These are phyloP conservation scores for Belgica antarctica DNA, from an alignment of 2,888 invertebrate genomes.

Conservation along the genomic window DNA sequence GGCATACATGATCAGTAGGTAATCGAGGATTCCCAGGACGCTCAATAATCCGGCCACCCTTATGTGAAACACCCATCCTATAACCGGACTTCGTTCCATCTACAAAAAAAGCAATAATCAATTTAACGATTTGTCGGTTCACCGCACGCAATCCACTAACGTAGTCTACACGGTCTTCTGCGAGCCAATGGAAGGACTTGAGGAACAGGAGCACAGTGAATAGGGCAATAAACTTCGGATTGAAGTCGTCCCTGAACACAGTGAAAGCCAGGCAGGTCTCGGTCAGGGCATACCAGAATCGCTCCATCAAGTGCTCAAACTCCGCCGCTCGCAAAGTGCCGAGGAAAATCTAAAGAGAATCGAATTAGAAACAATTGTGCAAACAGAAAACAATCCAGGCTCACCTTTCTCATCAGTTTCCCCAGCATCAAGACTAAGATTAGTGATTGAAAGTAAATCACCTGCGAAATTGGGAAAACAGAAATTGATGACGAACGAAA, in stretches of 20 bases:
- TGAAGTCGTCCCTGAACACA: slow-evolving; percentile 97
- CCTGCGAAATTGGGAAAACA: slow-evolving; percentile 62
- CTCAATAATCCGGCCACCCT: slow-evolving; percentile 81
- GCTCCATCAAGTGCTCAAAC: slow-evolving; percentile 96
- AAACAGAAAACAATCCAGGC: not conserved
- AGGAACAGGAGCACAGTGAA: slow-evolving; percentile 94
- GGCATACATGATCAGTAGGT: slow-evolving; percentile 87
- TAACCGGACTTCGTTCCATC: slow-evolving; percentile 99
- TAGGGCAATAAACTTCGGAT: slow-evolving; percentile 94
- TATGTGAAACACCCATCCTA: slow-evolving; percentile 91
- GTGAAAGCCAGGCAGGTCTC: slow-evolving; percentile 99
- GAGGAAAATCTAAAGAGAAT: slow-evolving; percentile 67
- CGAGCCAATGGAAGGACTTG: slow-evolving; percentile 99
- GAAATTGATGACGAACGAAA: not conserved
- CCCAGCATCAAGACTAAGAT: slow-evolving; percentile 90
- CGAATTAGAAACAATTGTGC: not conserved
- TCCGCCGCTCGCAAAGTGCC: slow-evolving; percentile 93
- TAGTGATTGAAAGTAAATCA: slow-evolving; percentile 94
- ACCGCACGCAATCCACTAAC: slow-evolving; percentile 78
- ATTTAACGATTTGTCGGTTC: slow-evolving; percentile 7
- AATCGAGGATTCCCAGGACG: slow-evolving; percentile 78
- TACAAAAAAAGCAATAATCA: slow-evolving; percentile 51
- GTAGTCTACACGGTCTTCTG: slow-evolving; percentile 98
- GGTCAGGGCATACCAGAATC: slow-evolving; percentile 99
- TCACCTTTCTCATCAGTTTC: slow-evolving; percentile 83